Base-by-base conservation (phyloP, 2,113 vertebrate genomes). In the Terrapene triunguis region DNA sequence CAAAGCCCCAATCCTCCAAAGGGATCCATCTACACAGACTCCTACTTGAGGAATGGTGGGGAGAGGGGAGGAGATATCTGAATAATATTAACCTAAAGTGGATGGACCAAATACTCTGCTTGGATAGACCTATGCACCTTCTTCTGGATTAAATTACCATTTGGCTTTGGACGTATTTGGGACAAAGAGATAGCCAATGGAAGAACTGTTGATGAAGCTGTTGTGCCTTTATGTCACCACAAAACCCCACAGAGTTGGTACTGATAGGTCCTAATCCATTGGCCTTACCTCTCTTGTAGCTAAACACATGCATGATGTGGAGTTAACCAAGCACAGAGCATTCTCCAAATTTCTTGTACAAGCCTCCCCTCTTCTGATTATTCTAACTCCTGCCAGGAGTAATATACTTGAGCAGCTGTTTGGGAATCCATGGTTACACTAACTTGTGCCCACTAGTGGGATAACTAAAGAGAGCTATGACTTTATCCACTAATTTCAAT, bases 71-170 rank as follows among this genome's bases (percentile, higher is more conserved):
- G 12, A 8, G 48, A 82, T 91, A 78, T 89, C 92, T 94, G 92
- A 91, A 81, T 85, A 88, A 88, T 44, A 76, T 79, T 89, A 74
- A 91, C 22, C 65, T 69, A 44, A 96, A 94, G 38, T 80, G 93
- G 91, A 89, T 79, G 69, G 92, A 81, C 79, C 14, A 3, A 87
- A 85, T 35, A 72, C 55, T 94, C 53, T 81, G 81, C 88, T 93
- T 93, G 96, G 93, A 90, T 74, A 8, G 65, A n/a, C 13, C 14
- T 65, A 17, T 17, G 53, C 82, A 59, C 74, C 53, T 86, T 51
- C 53, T 86, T 91, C 88, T 72, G 78, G 81, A 87, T 92, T 87
- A 94, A 87, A 93, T 53, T 21, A 69, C 35, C 65, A 69, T 69
- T 69, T 35, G 32, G 16, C 62, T 16, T 69, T 69, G 65, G 8